phyloP scores from a whole-genome alignment of 2,888 invertebrate genomes.

The Erynnis tages region DNA sequence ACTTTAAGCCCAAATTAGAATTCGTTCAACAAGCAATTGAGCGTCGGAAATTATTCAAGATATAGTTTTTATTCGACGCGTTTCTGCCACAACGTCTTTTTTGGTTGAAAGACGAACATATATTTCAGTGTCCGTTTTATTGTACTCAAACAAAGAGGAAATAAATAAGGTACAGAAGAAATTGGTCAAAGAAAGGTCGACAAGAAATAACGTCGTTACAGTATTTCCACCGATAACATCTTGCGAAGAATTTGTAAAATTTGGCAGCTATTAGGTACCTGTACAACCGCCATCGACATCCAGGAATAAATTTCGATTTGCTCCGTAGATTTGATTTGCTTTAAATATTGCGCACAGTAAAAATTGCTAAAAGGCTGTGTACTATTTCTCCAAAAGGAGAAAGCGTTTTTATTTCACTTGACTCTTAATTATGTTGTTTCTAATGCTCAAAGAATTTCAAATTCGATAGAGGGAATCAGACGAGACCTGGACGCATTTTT shows the following conservation, averaged over 20 bases:
- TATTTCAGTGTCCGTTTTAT: slow-evolving; percentile 26
- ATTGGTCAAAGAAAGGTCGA: slow-evolving; percentile 23
- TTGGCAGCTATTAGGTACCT: slow-evolving; percentile 4
- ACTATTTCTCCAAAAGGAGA: too few relatives aligned
- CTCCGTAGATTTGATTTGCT: neutral
- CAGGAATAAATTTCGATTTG: neutral
- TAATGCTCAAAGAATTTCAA: too few relatives aligned
- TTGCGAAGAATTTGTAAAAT: slow-evolving; percentile 24
- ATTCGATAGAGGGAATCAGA: neutral
- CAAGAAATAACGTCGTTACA: slow-evolving; percentile 25
- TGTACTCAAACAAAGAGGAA: slow-evolving; percentile 28
- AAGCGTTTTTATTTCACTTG: too few relatives aligned
- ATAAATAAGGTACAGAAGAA: slow-evolving; percentile 26
- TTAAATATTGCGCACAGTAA: neutral
- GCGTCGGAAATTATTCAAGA: slow-evolving; percentile 23
- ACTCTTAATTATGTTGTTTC: too few relatives aligned
- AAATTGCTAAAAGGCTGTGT: neutral
- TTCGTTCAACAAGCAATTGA: slow-evolving; percentile 16
- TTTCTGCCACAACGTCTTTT: slow-evolving; percentile 18
- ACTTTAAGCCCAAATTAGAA: neutral
- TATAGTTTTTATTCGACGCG: slow-evolving; percentile 21
- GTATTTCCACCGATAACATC: slow-evolving; percentile 26
- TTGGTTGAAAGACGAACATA: slow-evolving; percentile 24
- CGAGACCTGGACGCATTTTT: too few relatives aligned
- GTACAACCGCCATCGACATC: slow-evolving; percentile 1